These are phyloP conservation scores for Bellardia bayeri DNA, from an alignment of 2,888 invertebrate species.

Conservation along the genomic window DNA sequence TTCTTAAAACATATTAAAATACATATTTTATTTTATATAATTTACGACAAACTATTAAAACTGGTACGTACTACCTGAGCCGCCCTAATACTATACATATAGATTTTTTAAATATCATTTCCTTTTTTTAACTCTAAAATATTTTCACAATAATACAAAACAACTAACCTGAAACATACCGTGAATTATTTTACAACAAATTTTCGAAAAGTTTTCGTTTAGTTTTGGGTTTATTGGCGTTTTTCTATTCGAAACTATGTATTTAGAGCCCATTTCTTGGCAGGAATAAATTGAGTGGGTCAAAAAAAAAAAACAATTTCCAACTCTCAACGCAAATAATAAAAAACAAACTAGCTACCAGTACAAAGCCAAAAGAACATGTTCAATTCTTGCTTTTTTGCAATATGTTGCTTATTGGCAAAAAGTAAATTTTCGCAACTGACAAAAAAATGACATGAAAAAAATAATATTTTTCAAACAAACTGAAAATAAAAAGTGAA, in stretches of 20 bases:
- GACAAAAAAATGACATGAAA: background rate
- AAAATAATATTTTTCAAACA: slow-evolving; percentile 31
- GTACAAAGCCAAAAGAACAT: slow-evolving; percentile 15
- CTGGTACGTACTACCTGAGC: too few species aligned
- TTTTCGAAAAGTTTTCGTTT: background rate
- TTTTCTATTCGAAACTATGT: slow-evolving; percentile 1
- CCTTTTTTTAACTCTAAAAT: background rate
- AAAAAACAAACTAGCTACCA: slow-evolving; percentile 27
- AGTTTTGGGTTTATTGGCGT: background rate
- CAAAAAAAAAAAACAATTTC: slow-evolving; percentile 53
- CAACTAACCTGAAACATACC: background rate
- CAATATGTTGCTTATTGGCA: slow-evolving; percentile 68
- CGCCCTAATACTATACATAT: background rate
- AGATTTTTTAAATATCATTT: background rate
- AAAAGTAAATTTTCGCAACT: slow-evolving; percentile 26
- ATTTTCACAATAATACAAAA: background rate
- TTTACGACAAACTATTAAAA: too few species aligned
- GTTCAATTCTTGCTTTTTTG: slow-evolving; percentile 27
- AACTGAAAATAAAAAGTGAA: slow-evolving; percentile 27
- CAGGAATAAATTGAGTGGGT: slow-evolving; percentile 66
- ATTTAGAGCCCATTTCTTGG: slow-evolving; percentile 35
- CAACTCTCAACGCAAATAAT: slow-evolving; percentile 25
- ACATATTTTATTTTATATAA: too few species aligned
- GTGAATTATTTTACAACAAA: background rate
- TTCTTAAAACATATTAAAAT: too few species aligned